phyloP scores from a whole-genome alignment of 2,113 vertebrate genomes.

The Peromyscus leucopus region DNA sequence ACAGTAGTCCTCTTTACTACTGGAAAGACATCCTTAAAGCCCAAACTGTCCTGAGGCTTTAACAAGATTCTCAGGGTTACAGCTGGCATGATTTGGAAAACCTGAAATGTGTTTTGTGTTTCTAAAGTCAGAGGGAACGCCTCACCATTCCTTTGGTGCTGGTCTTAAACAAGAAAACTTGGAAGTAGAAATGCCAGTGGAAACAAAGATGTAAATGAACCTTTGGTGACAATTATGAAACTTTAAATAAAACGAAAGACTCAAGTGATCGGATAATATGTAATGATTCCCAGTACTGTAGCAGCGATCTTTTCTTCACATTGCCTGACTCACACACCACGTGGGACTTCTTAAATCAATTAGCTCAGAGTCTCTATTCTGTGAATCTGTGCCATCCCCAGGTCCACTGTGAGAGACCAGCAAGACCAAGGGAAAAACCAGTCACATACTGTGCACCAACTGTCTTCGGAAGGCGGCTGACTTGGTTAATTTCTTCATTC shows the following conservation, averaged over 20 bases:
- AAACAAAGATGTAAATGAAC: background rate
- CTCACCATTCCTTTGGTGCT: background rate
- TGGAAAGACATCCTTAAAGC: background rate
- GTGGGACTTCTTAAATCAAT: background rate
- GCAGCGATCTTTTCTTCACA: background rate
- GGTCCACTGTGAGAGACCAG: background rate
- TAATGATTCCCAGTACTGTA: background rate
- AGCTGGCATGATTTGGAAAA: slow-evolving; percentile 13
- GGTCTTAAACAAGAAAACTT: slow-evolving; percentile 12
- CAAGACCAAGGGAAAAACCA: background rate
- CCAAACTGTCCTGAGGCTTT: background rate
- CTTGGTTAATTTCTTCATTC: background rate
- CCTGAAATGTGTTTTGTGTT: background rate
- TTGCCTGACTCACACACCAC: background rate
- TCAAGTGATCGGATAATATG: background rate
- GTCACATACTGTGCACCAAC: background rate
- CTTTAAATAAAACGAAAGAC: background rate
- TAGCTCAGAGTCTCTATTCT: background rate
- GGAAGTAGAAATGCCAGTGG: background rate
- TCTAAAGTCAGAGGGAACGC: background rate
- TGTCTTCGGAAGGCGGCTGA: background rate
- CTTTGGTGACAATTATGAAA: background rate
- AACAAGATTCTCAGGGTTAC: background rate
- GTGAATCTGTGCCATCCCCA: background rate
- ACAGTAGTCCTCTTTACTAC: background rate